Evolutionary conservation across 2,113 vertebrate species (phyloP).

Genomic region (Pachycephala philippinensis): DNA sequence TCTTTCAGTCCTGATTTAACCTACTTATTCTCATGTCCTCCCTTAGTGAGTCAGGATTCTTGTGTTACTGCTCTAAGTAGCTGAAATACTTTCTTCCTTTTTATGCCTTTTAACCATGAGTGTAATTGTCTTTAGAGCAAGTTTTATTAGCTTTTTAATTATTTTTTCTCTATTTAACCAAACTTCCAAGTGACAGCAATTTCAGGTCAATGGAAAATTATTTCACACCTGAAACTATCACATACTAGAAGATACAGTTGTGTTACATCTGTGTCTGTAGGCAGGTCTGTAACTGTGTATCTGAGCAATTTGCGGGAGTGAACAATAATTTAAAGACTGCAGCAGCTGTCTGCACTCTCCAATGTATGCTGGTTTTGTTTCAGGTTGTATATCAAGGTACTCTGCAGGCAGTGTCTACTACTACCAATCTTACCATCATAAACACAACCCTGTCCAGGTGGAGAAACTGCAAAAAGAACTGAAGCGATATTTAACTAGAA

Average conservation of each 20-base stretch:
- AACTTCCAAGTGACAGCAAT: neutral
- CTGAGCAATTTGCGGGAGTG: neutral
- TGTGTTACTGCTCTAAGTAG: neutral
- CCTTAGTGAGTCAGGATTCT: neutral
- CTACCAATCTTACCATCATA: slow-evolving; percentile 92
- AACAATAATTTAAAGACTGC: neutral
- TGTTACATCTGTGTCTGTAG: neutral
- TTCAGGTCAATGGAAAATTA: neutral
- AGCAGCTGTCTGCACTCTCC: neutral
- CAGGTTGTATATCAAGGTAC: slow-evolving; percentile 95
- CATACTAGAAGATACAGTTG: neutral
- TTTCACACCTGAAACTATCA: neutral
- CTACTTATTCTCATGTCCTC: neutral
- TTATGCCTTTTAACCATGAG: neutral
- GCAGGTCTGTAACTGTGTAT: neutral
- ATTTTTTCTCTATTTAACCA: neutral
- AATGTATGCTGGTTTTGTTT: neutral
- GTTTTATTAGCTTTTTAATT: neutral
- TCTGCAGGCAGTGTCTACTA: slow-evolving; percentile 92
- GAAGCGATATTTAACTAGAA: slow-evolving; percentile 90
- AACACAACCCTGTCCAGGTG: slow-evolving; percentile 89
- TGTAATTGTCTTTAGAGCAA: neutral
- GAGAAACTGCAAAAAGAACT: slow-evolving; percentile 91
- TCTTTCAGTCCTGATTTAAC: neutral
- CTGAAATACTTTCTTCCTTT: neutral